A percentile compares a stretch with the other conserved stretches of the same genome.
Evolutionary conservation across 2,888 invertebrate species (phyloP).

Genomic region (Crematogaster levior): DNA sequence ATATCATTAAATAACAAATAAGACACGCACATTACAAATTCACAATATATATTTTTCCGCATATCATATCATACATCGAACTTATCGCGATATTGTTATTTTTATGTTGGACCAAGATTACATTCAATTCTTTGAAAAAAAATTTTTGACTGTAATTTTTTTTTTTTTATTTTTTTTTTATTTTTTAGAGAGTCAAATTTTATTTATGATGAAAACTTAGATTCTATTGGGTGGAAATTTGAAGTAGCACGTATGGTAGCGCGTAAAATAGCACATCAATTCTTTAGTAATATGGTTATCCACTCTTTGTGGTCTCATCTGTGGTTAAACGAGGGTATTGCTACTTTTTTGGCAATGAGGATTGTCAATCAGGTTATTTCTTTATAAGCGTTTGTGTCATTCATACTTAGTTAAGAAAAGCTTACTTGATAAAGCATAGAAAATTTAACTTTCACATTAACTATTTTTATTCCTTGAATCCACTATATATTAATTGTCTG

Average conservation of each 20-base stretch:
- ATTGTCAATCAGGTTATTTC: background rate
- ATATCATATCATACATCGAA: too few species aligned
- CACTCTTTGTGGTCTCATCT: background rate
- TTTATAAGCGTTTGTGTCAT: background rate
- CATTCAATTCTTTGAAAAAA: too few species aligned
- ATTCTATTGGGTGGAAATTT: background rate
- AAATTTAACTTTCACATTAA: background rate
- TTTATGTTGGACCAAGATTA: too few species aligned
- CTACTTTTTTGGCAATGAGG: background rate
- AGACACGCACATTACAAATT: too few species aligned
- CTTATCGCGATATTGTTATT: too few species aligned
- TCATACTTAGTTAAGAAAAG: background rate
- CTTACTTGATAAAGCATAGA: background rate
- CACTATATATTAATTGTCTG: background rate
- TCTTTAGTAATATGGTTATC: background rate
- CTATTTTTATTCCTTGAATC: background rate
- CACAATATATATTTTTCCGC: too few species aligned
- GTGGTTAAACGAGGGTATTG: constrained; percentile 17
- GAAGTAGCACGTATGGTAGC: too few species aligned
- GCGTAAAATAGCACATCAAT: background rate
- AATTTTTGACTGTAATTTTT: too few species aligned
- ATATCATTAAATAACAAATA: too few species aligned
- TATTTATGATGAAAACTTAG: background rate
- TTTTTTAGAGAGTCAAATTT: background rate
- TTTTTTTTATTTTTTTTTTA: too few species aligned